phyloP scores from a whole-genome alignment of 2,113 vertebrate species.

The Pedetes capensis region DNA sequence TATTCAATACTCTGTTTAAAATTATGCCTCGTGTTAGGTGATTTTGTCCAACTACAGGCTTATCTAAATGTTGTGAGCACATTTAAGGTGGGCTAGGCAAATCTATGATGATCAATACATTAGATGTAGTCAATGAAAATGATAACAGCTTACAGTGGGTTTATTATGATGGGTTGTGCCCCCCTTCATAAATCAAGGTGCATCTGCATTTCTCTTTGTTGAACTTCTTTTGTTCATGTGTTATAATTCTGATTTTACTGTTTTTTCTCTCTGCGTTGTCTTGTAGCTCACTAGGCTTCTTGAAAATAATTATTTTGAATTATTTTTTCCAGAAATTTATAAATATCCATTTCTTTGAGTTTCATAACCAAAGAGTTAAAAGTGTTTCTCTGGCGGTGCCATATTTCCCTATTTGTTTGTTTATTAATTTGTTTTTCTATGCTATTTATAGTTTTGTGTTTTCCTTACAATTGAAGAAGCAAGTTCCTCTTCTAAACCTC shows the following conservation, averaged over 20 bases:
- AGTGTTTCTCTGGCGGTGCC: not conserved
- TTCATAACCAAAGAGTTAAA: not conserved
- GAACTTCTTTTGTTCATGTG: not conserved
- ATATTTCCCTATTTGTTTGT: not conserved
- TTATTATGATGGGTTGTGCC: not conserved
- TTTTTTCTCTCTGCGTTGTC: not conserved
- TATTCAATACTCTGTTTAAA: not conserved
- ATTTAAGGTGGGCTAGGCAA: no score
- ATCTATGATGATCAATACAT: not conserved
- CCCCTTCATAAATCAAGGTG: not conserved
- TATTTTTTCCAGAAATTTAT: not conserved
- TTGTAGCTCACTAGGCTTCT: not conserved
- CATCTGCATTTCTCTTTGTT: not conserved
- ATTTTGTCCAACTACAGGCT: not conserved
- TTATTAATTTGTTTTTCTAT: no score
- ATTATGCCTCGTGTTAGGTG: no score
- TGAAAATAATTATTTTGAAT: no score
- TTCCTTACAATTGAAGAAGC: not conserved
- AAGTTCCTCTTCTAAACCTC: not conserved
- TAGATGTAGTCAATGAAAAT: not conserved
- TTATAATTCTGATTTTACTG: not conserved
- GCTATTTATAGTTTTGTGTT: not conserved
- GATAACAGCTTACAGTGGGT: not conserved
- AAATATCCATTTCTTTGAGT: not conserved
- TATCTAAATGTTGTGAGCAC: not conserved